phyloP scores from a whole-genome alignment of 1,140 invertebrate genomes.

The Bombus picipes region DNA sequence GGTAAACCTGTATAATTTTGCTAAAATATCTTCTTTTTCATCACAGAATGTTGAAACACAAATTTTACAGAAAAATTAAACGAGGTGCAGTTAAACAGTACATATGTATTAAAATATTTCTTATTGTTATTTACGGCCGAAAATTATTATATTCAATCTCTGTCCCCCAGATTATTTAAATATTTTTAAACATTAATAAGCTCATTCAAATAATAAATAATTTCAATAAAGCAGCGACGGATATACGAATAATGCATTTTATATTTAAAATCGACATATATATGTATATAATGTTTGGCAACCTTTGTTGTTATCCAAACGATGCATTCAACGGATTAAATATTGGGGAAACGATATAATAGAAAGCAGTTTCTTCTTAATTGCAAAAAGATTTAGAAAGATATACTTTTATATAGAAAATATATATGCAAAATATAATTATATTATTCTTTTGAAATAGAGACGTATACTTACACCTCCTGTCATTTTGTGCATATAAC shows the following conservation, averaged over 20 bases:
- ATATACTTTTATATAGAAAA: not conserved
- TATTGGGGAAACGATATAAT: not conserved
- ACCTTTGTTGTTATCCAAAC: no score
- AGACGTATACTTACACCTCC: not conserved
- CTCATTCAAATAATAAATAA: not conserved
- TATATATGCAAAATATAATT: not conserved
- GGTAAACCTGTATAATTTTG: not conserved
- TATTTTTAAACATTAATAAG: not conserved
- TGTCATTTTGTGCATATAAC: not conserved
- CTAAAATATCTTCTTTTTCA: not conserved
- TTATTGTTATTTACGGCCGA: not conserved
- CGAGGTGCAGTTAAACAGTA: not conserved
- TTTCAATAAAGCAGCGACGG: not conserved
- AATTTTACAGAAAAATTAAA: not conserved
- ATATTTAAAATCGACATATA: no score
- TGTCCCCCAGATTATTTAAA: not conserved
- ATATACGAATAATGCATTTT: no score
- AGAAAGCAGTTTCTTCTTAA: not conserved
- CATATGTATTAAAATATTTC: not conserved
- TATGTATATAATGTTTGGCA: no score
- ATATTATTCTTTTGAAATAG: not conserved
- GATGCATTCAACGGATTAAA: no score
- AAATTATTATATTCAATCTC: not conserved
- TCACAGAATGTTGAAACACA: not conserved
- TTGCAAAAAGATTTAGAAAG: not conserved